Evolutionary conservation across 2,113 vertebrate genomes (phyloP).

Genomic region (Jaculus jaculus): DNA sequence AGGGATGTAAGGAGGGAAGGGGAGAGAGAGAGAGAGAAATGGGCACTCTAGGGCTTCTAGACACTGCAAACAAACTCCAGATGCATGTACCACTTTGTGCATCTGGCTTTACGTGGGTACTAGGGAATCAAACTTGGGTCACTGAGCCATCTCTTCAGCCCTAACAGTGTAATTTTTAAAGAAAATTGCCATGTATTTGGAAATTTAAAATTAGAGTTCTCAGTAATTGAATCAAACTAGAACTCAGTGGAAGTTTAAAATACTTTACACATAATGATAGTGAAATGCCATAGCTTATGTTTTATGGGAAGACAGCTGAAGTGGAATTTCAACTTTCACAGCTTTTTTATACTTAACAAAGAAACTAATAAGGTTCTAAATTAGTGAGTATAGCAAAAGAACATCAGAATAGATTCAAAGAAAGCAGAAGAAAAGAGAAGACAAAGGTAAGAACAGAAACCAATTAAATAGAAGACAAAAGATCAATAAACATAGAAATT

Average conservation of each 20-base stretch:
- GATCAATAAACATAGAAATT: constrained; percentile 1
- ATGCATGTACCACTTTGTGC: too few species aligned
- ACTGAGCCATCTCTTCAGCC: too few species aligned
- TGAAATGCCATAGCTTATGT: neutral
- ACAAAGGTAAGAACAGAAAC: neutral
- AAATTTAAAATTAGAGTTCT: constrained; percentile 35
- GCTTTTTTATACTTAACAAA: constrained; percentile 2
- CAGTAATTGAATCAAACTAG: neutral
- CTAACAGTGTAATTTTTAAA: neutral
- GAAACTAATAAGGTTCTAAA: constrained; percentile 21
- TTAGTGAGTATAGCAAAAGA: neutral
- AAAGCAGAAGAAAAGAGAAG: neutral
- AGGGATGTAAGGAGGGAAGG: too few species aligned
- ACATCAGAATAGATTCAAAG: neutral
- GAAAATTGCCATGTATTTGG: neutral
- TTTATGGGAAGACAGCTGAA: neutral
- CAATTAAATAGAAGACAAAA: constrained; percentile 22
- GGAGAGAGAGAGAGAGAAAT: too few species aligned
- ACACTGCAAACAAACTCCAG: too few species aligned
- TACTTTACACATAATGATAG: constrained; percentile 8
- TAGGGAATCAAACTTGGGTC: too few species aligned
- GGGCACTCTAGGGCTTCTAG: too few species aligned
- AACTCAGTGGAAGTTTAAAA: constrained; percentile 31
- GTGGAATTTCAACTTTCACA: neutral
- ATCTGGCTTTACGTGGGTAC: too few species aligned